A percentile compares a stretch with the other conserved stretches of the same genome.
Evolutionary conservation across 2,797 vertebrate species (phyloP).

Genomic region (Phrynocephalus vlangalii): DNA sequence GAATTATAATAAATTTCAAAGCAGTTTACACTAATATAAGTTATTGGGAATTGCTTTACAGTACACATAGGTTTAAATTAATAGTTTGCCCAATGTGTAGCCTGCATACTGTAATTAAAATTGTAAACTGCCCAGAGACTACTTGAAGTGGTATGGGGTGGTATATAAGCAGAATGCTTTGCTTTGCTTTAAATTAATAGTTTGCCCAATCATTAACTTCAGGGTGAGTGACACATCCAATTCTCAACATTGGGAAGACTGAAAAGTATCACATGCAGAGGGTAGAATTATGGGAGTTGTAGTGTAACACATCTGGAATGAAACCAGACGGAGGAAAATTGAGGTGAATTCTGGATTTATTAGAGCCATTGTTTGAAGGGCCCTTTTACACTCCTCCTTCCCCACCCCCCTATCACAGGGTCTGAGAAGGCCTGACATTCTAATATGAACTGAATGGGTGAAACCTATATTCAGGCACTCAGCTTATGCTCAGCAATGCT

Average conservation of each 20-base stretch:
- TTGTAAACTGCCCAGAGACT: too few species aligned
- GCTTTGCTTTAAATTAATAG: background rate
- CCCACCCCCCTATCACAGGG: background rate
- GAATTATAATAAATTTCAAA: background rate
- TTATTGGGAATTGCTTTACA: background rate
- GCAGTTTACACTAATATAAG: background rate
- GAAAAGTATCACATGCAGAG: background rate
- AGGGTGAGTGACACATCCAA: background rate
- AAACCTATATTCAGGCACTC: background rate
- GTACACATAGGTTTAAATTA: background rate
- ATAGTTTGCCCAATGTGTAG: background rate
- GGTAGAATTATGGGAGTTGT: background rate
- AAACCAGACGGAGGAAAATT: background rate
- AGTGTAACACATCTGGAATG: background rate
- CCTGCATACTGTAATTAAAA: too few species aligned
- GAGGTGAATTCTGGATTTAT: background rate
- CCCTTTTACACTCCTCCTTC: too few species aligned
- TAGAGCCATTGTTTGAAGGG: background rate
- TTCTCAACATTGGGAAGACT: background rate
- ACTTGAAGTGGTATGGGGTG: too few species aligned
- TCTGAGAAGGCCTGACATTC: background rate
- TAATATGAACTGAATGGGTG: background rate
- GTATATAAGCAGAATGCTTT: too few species aligned
- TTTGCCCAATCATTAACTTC: background rate
- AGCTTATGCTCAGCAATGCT: background rate